These are phyloP conservation scores for Melipona beecheii DNA, from an alignment of 2,888 invertebrate species.

Conservation along the genomic window DNA sequence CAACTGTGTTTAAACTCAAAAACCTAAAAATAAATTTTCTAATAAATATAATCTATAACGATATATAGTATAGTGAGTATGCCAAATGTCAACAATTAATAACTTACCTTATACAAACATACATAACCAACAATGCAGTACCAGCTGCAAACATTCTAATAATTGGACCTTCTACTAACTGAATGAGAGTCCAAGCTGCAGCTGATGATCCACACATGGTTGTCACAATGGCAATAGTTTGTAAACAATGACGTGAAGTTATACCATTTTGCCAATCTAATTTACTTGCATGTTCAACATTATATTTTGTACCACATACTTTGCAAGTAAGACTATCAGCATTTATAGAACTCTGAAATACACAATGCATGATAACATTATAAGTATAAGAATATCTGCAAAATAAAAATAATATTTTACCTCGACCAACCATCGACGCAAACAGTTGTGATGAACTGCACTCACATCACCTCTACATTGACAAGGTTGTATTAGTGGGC, in stretches of 20 bases:
- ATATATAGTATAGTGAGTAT: not conserved
- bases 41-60: slow-evolving; percentile 10
- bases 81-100: not conserved
- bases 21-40: slow-evolving; percentile 86
- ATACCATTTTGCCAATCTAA: slow-evolving; percentile 94
- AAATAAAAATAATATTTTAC: slow-evolving; percentile 82
- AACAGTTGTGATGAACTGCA: slow-evolving; percentile 95
- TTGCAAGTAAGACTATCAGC: slow-evolving; percentile 91
- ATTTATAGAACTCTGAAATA: slow-evolving; percentile 87
- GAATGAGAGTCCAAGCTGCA: slow-evolving; percentile 92
- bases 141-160: slow-evolving; percentile 93
- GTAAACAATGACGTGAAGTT: slow-evolving; percentile 93
- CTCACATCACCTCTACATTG: slow-evolving; percentile 96
- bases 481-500: slow-evolving; percentile 94
- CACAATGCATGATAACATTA: slow-evolving; percentile 48
- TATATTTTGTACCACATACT: slow-evolving; percentile 93
- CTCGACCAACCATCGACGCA: slow-evolving; percentile 95
- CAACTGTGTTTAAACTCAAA: slow-evolving; percentile 93
- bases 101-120: slow-evolving; percentile 91
- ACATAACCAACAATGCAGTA: slow-evolving; percentile 92
- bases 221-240: slow-evolving; percentile 91
- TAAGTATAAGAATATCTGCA: not conserved
- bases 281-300: slow-evolving; percentile 90
- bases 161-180: slow-evolving; percentile 91
- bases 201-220: slow-evolving; percentile 91